Evolutionary conservation across 2,797 vertebrate genomes (phyloP), one percentile per base, ranked within the genome.

Genomic region (Tinamus major): DNA sequence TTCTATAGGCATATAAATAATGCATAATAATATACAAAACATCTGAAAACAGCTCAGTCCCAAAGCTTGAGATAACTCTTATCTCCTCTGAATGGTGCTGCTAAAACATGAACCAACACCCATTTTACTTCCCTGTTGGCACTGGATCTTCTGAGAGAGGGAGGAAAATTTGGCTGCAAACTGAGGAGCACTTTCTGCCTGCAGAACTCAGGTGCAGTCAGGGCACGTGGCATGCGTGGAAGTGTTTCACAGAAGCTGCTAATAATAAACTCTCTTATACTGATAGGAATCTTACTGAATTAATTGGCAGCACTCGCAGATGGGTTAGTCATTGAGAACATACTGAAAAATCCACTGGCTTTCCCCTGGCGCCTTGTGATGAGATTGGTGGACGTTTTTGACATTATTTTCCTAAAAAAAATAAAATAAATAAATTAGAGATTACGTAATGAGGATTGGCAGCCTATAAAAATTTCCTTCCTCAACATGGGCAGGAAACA

Each of bases 391-490:
- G 79, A 84, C 71, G 77, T 63, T 84, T 96, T 78, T 90, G 85
- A 79, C 64, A 27, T 79, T 84, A 89, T 79, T 92, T 93, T 79
- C 80, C 78, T 65, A 55, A 71, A 94, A 91, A 24, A 48, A 48
- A 48, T 21, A 46, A 53, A 71, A 94, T 89, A 56, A 84, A 55
- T 61, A 94, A 91, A 56, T 79, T 89, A 89, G 37, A 71, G 33
- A 70, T 94, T 91, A 87, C 89, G 19, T 78, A 90, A 91, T 68
- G 41, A 83, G 58, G 71, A 58, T 48, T 80, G 93, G n/a, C 31
- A 95, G 80, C 37, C 72, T 95, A 94, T 96, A 95, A 95, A 95
- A 82, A 46, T 71, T 48, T 71, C 87, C 78, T 62, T 37, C 14
- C 41, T 89, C 46, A 55, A 24, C 55, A 51, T 0, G 0, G 64